These are phyloP conservation scores for Acleris emargana DNA, from an alignment of 2,888 invertebrate species.

Conservation along the genomic window DNA sequence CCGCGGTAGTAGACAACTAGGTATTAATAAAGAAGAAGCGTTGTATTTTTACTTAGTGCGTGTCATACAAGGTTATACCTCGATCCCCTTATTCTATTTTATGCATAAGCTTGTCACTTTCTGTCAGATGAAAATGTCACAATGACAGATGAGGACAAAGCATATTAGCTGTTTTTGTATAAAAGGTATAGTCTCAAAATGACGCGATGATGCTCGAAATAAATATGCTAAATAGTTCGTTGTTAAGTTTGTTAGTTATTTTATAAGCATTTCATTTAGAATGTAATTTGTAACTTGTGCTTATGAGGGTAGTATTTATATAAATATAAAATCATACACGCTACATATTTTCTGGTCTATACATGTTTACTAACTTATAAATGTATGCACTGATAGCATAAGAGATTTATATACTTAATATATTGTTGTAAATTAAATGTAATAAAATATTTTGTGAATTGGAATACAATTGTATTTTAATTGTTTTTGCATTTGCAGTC, in stretches of 20 bases:
- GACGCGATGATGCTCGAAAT: no score
- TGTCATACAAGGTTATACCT: no score
- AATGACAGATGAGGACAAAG: no score
- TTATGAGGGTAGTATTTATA: background rate
- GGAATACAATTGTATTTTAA: background rate
- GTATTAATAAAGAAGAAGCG: no score
- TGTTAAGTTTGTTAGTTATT: background rate
- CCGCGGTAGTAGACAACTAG: no score
- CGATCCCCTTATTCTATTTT: no score
- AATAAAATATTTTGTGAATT: constrained; percentile 20
- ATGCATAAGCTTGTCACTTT: no score
- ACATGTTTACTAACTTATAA: constrained; percentile 2
- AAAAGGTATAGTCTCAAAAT: no score
- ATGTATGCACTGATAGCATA: constrained; percentile 5
- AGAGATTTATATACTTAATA: background rate
- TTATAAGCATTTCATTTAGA: background rate
- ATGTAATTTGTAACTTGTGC: background rate
- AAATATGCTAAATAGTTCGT: background rate
- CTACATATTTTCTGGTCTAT: constrained; percentile 5
- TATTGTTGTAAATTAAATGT: constrained; percentile 11
- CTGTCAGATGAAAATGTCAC: no score
- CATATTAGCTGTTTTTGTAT: no score
- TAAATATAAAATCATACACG: background rate
- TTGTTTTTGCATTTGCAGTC: no score
- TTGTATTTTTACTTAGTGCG: no score